Percentiles rank a stretch among this genome's conserved stretches.
phyloP scores from a whole-genome alignment of 2,797 vertebrate species.

The Gobionotothen gibberifrons region DNA sequence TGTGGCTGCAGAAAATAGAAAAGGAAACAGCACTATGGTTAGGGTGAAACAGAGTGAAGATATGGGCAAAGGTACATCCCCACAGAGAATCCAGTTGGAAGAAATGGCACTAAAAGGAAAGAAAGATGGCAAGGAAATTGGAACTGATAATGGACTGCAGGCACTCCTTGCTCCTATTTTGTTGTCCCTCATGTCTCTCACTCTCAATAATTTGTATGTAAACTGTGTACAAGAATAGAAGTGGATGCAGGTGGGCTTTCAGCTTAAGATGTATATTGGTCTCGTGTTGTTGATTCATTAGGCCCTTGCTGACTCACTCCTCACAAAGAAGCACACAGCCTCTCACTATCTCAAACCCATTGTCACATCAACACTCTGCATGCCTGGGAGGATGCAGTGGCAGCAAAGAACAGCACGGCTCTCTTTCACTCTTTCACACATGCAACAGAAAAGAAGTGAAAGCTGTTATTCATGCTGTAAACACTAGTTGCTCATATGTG shows the following conservation, averaged over 20 bases:
- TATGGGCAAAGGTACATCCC: constrained; percentile 60
- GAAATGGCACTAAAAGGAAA: constrained; percentile 60
- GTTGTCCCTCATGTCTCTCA: constrained; percentile 15
- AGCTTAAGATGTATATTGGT: constrained; percentile 18
- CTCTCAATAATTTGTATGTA: constrained; percentile 29
- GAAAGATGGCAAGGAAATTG: constrained; percentile 62
- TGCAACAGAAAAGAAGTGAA: neutral
- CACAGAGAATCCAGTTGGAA: constrained; percentile 56
- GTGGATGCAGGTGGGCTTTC: constrained; percentile 40
- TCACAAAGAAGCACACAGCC: constrained; percentile 35
- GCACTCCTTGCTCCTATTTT: constrained; percentile 31
- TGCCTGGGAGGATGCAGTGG: constrained; percentile 46
- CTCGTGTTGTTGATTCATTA: constrained; percentile 63
- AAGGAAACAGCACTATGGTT: constrained; percentile 47
- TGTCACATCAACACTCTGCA: constrained; percentile 55
- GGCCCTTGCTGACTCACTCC: constrained; percentile 62
- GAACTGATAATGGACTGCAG: constrained; percentile 66
- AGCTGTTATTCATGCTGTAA: constrained; percentile 22
- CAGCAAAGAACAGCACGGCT: constrained; percentile 30
- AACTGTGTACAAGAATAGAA: constrained; percentile 23
- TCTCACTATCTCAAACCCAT: constrained; percentile 49
- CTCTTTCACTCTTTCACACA: constrained; percentile 33
- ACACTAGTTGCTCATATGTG: constrained; percentile 3
- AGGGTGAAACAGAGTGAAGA: constrained; percentile 49
- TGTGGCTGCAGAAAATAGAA: constrained; percentile 63